These are phyloP conservation scores for Orussus abietinus DNA, from an alignment of 1,140 invertebrate species.

Conservation along the genomic window DNA sequence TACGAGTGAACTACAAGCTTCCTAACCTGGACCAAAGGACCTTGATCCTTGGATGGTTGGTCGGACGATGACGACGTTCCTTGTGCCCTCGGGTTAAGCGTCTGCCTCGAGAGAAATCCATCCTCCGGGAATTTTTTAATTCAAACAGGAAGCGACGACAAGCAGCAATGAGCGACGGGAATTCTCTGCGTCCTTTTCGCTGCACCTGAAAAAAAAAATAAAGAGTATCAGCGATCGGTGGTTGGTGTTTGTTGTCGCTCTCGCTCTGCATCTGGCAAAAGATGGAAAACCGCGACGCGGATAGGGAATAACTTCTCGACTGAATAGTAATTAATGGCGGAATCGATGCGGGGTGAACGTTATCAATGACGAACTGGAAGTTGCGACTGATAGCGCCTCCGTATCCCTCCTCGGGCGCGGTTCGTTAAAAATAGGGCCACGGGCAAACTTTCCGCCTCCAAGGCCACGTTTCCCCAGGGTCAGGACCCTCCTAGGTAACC, in stretches of 20 bases:
- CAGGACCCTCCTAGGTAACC: constrained; percentile 10
- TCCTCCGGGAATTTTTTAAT: constrained; percentile 1
- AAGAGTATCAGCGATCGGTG: no score
- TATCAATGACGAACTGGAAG: background rate
- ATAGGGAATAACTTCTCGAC: background rate
- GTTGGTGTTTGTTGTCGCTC: no score
- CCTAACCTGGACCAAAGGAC: constrained; percentile 6
- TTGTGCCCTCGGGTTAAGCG: constrained; percentile 2
- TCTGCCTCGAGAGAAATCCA: background rate
- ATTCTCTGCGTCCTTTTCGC: no score
- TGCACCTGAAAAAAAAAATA: no score
- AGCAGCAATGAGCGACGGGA: no score
- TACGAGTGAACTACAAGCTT: constrained; percentile 3
- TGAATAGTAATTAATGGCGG: background rate
- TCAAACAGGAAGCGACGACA: constrained; percentile 1
- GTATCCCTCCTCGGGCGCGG: constrained; percentile 6
- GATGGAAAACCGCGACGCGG: no score
- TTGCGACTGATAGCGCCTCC: background rate
- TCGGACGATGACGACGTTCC: background rate
- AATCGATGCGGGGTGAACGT: background rate
- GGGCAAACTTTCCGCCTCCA: constrained; percentile 10
- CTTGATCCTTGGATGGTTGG: constrained; percentile 1
- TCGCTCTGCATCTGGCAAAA: no score
- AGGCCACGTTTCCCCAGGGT: constrained; percentile 25
- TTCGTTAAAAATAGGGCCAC: constrained; percentile 21